Evolutionary conservation across 2,797 vertebrate genomes (phyloP).

Genomic region (Margarornis squamiger): DNA sequence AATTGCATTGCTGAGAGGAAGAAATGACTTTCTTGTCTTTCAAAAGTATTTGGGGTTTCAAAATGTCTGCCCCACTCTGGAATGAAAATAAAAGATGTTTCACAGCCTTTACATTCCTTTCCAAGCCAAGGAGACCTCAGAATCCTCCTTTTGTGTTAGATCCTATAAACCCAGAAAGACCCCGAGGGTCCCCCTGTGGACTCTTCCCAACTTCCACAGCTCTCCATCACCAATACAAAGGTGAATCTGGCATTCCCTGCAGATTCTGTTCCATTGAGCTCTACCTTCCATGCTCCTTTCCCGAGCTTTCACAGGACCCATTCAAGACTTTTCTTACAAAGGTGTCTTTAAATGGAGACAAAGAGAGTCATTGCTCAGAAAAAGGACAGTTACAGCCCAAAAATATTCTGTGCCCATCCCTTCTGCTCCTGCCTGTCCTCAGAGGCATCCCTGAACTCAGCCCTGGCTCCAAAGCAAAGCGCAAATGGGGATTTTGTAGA

Average conservation of each 20-base stretch:
- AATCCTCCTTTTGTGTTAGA: neutral
- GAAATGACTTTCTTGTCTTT: neutral
- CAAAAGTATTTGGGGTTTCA: neutral
- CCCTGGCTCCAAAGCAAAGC: neutral
- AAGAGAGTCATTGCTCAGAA: neutral
- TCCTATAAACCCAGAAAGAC: neutral
- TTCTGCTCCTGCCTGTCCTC: neutral
- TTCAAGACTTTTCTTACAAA: neutral
- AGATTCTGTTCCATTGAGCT: neutral
- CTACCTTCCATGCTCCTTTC: neutral
- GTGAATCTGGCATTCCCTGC: neutral
- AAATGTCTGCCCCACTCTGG: neutral
- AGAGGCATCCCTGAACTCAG: neutral
- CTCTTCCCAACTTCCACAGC: neutral
- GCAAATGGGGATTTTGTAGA: neutral
- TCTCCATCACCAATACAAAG: neutral
- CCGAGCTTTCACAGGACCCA: neutral
- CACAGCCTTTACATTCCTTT: neutral
- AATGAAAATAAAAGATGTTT: neutral
- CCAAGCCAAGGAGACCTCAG: neutral
- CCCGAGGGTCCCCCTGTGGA: neutral
- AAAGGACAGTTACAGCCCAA: neutral
- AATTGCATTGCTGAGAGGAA: conserved; percentile 14
- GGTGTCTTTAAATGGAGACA: neutral
- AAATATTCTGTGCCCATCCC: neutral